Base-by-base conservation (phyloP, 2,888 invertebrate genomes). In the Synergus umbraculus region DNA sequence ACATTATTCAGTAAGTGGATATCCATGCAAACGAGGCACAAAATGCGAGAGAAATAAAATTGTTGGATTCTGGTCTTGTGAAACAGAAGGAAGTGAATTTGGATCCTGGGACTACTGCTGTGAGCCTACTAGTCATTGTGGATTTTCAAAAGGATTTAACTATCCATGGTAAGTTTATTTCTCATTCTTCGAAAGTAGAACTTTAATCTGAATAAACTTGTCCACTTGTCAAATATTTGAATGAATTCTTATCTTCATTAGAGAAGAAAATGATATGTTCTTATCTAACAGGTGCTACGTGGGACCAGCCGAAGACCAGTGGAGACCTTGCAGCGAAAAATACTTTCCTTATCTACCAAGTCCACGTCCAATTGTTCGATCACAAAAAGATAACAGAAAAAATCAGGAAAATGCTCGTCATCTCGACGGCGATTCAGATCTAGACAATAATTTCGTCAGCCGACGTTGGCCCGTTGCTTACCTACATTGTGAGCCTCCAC, bases 21-120 rank as follows among this genome's bases (percentile, higher is more conserved):
- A 95, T 90, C 96, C 97, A 0, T 97, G 97, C 85, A 94, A 95
- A 54, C 91, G 94, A 5, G 96, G 96, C 1, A 95, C 95, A 0
- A 92, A 93, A 0, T 97, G 97, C 86, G 94, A 95, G 43, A 95
- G 95, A 91, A 97, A 97, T 90, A 92, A 94, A 5, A 93, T 96
- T 13, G 95, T 95, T 0, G 97, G 97, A 0, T 97, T 97, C 88
- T 97, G 97, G 95, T 96, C 95, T 18, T 97, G 97, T 86, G 96
- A 97, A 86, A 94, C 96, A 0, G 97, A 97, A 84, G 95, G 95
- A 0, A 93, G 94, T 0, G 95, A 95, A 86, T 91, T 93, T 85
- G 95, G 95, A 9, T 94, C 95, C 1, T 97, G 97, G 97, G 97
- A 97, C 89, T 97, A 97, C 88, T 97, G 97, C 89, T 97, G 97